A percentile compares a stretch with the other conserved stretches of the same genome.
phyloP scores from a whole-genome alignment of 1,140 invertebrate genomes.

The Ptiloglossa arizonensis region DNA sequence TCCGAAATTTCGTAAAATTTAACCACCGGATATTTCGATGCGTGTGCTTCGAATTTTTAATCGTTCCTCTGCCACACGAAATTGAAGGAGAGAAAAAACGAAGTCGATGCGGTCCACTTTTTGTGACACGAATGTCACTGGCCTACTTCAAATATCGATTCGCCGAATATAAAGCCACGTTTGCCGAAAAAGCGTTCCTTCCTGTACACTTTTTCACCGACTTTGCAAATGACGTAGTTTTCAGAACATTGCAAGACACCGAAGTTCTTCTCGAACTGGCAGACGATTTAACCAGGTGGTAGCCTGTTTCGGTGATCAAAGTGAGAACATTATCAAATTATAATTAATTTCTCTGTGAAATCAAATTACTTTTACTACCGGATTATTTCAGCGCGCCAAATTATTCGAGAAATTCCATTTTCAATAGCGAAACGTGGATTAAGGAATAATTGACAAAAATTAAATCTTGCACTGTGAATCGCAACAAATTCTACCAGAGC shows the following conservation, averaged over 20 bases:
- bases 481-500: too few species aligned
- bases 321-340: background rate
- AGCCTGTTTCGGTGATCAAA: background rate
- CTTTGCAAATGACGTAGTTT: background rate
- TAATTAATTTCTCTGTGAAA: too few species aligned
- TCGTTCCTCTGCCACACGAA: too few species aligned
- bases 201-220: background rate
- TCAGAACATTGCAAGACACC: background rate
- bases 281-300: too few species aligned
- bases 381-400: too few species aligned
- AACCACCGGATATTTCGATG: background rate
- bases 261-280: too few species aligned
- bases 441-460: too few species aligned
- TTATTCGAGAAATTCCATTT: too few species aligned
- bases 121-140: background rate
- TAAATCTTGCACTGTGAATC: too few species aligned
- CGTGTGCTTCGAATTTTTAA: background rate
- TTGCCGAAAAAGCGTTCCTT: background rate
- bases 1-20: background rate
- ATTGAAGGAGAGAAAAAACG: background rate
- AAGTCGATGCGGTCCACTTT: background rate
- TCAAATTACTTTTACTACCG: too few species aligned
- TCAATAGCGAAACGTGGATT: too few species aligned
- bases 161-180: constrained; percentile 5
- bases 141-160: constrained; percentile 17